Evolutionary conservation across 2,888 invertebrate genomes (phyloP), one percentile per base, ranked within the genome.

Genomic region (Tanytarsus gracilentus): DNA sequence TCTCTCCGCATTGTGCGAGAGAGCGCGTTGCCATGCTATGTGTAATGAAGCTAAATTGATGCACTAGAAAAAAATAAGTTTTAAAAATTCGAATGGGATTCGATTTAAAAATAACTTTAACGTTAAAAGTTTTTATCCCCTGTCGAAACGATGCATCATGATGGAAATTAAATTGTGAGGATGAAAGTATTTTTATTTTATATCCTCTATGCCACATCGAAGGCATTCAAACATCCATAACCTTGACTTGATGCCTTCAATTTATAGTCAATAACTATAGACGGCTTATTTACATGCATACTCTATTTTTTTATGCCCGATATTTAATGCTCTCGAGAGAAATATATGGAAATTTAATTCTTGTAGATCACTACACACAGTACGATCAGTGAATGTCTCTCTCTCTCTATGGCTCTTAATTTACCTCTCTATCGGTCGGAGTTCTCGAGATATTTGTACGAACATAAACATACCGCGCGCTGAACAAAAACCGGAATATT

Each of bases 241-340:
- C 53, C 53, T 53, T 53, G 53, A 53, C 53, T 53, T 53, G 53
- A 53, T 53, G 53, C 53, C 36, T 53, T 53, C 53, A 53, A 53
- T 53, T 53, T 53, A 53, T 53, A 14, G 53, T 36, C 36, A 36
- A 36, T 8, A 36, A 53, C 53, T 26, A 27, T 7, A 18, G 18
- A 21, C n/a, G 21, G 53, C 36, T 53, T 53, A 53, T 53, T 53
- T 53, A 53, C 53, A 53, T 53, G 26, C 33, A 36, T 36, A 53
- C 53, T 53, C 53, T 36, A 53, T 33, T 53, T 53, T n/a, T n/a
- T 53, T 14, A 36, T 53, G 53, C 25, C 50, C 53, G 53, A 53
- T 53, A 53, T 53, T 9, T 53, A 36, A 53, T 53, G 53, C 33
- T 36, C 25, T 25, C 2, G n/a, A 27, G 33, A 11, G 53, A 36